phyloP scores from a whole-genome alignment of 92 coral and sea anemone species.

The Scolanthus callimorphus region DNA sequence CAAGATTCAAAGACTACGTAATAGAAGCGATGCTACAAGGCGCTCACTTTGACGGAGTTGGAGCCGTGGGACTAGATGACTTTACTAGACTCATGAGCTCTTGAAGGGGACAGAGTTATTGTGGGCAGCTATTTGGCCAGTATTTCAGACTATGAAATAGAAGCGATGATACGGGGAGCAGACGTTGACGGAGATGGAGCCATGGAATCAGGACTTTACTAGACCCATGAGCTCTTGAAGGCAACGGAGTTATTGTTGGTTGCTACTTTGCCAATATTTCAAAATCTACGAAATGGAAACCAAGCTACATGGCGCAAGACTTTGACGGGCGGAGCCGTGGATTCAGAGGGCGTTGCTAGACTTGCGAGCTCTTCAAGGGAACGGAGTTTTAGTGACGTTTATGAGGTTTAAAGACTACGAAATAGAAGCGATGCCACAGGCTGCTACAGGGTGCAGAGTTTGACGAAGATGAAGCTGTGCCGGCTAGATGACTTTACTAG shows the following conservation, averaged over 20 bases:
- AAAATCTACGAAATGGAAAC: constrained; percentile 80
- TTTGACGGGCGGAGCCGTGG: constrained; percentile 79
- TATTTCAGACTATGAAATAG: no score
- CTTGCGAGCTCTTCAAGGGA: no score
- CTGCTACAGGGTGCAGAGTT: constrained; percentile 77
- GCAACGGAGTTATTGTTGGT: constrained; percentile 68
- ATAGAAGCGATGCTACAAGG: constrained; percentile 80
- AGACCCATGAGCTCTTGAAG: constrained; percentile 53
- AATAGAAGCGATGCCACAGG: constrained; percentile 85
- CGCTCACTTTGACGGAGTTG: constrained; percentile 89
- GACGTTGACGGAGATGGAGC: constrained; percentile 87
- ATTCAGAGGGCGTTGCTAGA: constrained; percentile 84
- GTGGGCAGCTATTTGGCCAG: no score
- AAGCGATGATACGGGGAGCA: no score
- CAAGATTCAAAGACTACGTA: constrained; percentile 82
- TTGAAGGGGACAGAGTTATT: no score
- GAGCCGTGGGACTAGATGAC: constrained; percentile 78
- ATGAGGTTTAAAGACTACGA: constrained; percentile 83
- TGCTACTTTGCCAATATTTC: constrained; percentile 82
- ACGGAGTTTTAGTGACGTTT: no score
- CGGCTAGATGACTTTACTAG: constrained; percentile 85
- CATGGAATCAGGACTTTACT: constrained; percentile 67
- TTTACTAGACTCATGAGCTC: constrained; percentile 56
- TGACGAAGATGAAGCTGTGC: constrained; percentile 82
- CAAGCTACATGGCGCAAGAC: constrained; percentile 84